Evolutionary conservation across 2,888 invertebrate genomes (phyloP).

Genomic region (Sphaerophoria taeniata): DNA sequence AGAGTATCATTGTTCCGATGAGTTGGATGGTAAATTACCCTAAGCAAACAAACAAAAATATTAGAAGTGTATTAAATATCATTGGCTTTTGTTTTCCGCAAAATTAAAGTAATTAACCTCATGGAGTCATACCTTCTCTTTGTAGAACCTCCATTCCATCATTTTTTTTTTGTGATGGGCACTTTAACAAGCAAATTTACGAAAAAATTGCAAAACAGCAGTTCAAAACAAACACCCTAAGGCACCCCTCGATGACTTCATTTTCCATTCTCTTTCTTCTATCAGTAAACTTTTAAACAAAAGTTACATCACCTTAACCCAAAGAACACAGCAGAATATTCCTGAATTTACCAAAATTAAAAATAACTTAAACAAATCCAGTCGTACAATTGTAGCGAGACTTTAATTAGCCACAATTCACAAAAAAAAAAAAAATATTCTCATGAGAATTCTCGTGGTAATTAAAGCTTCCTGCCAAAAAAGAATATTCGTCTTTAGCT

Average conservation of each 20-base stretch:
- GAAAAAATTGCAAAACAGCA: slow-evolving; percentile 18
- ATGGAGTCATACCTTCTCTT: slow-evolving; percentile 1
- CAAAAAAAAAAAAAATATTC: slow-evolving; percentile 25
- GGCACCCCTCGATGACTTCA: slow-evolving; percentile 39
- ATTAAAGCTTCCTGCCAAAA: slow-evolving; percentile 42
- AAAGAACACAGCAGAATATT: not conserved
- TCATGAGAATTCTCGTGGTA: slow-evolving; percentile 50
- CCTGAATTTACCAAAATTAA: not conserved
- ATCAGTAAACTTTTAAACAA: slow-evolving; percentile 1
- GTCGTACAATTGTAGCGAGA: slow-evolving; percentile 18
- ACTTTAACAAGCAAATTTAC: slow-evolving; percentile 9
- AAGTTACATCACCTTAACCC: slow-evolving; percentile 62
- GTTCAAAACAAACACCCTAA: slow-evolving; percentile 21
- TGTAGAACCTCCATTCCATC: slow-evolving; percentile 28
- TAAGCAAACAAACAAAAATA: no score
- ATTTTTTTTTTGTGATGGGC: not conserved
- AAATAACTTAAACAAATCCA: slow-evolving; percentile 37
- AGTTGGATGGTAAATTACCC: no score
- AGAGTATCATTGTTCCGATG: no score
- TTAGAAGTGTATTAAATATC: slow-evolving; percentile 20
- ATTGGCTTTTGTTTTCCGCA: slow-evolving; percentile 32
- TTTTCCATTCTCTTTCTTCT: slow-evolving; percentile 26
- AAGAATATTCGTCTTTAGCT: slow-evolving; percentile 36
- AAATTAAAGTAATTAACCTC: slow-evolving; percentile 51
- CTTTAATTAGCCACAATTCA: slow-evolving; percentile 72